A percentile compares a stretch with the other conserved stretches of the same genome.
Evolutionary conservation across 1,140 invertebrate genomes (phyloP).

Genomic region (Anoplophora glabripennis): DNA sequence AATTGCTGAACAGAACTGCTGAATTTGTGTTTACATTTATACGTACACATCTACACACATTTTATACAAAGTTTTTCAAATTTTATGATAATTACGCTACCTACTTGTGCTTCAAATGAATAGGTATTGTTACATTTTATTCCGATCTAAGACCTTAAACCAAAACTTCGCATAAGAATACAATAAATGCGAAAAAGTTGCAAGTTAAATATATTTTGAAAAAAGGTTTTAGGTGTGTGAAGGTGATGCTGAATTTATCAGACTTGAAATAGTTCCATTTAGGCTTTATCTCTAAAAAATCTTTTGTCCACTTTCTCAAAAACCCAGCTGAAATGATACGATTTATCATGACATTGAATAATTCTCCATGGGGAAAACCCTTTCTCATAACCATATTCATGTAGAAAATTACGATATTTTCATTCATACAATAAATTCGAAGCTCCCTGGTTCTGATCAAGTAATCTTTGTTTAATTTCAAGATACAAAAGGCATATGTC

Average conservation of each 20-base stretch:
- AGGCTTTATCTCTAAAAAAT: neutral
- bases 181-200: neutral
- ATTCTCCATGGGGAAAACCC: neutral
- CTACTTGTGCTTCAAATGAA: too few species aligned
- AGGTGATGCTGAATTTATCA: neutral
- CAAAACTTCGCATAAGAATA: neutral
- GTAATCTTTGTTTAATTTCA: conserved; percentile 7
- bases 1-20: too few species aligned
- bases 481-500: neutral
- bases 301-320: conserved; percentile 6
- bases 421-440: conserved; percentile 4
- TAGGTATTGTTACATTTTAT: too few species aligned
- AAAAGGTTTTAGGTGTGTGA: neutral
- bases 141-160: neutral
- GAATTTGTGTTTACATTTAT: too few species aligned
- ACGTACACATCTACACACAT: too few species aligned
- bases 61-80: too few species aligned
- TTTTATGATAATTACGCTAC: too few species aligned
- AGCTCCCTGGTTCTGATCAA: neutral
- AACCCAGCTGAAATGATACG: conserved; percentile 9
- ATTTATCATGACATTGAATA: conserved; percentile 1
- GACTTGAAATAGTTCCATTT: neutral
- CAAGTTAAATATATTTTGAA: neutral
- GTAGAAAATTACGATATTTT: conserved; percentile 1
- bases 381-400: conserved; percentile 13